phyloP scores from a whole-genome alignment of 2,797 vertebrate species.

The Eurystomus glaucurus region DNA sequence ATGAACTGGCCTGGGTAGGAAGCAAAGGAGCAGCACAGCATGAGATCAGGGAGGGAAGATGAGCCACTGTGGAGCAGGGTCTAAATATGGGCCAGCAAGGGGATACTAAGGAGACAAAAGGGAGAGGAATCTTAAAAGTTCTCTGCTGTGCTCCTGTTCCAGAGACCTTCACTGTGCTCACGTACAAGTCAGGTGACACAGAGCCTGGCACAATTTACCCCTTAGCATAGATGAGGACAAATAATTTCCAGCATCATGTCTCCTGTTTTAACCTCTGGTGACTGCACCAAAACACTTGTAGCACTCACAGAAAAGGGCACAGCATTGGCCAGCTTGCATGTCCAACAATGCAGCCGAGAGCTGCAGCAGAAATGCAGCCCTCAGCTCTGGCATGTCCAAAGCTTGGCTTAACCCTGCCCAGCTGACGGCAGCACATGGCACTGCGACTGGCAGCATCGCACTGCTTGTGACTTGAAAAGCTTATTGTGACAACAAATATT shows the following conservation, averaged over 20 bases:
- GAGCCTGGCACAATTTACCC: neutral
- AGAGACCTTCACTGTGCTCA: fast-evolving
- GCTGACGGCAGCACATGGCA: fast-evolving
- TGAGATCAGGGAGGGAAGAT: neutral
- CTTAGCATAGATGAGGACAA: neutral
- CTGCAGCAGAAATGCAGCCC: neutral
- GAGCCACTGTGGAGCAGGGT: fast-evolving
- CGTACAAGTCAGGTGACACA: fast-evolving
- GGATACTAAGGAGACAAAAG: neutral
- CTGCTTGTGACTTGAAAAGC: neutral
- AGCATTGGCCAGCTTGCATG: fast-evolving
- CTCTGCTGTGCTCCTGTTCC: neutral
- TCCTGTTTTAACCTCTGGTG: neutral
- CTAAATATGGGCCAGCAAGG: fast-evolving
- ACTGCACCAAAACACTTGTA: neutral
- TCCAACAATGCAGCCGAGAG: fast-evolving
- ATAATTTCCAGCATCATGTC: neutral
- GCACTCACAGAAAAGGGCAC: fast-evolving
- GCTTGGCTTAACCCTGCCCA: neutral
- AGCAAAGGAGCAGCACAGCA: neutral
- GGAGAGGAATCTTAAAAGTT: neutral
- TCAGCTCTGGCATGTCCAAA: fast-evolving
- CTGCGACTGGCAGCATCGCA: no score
- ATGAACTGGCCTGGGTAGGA: neutral
- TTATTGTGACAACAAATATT: neutral